Base-by-base conservation (phyloP, 2,888 invertebrate species). In the Nomada ruficornis region DNA sequence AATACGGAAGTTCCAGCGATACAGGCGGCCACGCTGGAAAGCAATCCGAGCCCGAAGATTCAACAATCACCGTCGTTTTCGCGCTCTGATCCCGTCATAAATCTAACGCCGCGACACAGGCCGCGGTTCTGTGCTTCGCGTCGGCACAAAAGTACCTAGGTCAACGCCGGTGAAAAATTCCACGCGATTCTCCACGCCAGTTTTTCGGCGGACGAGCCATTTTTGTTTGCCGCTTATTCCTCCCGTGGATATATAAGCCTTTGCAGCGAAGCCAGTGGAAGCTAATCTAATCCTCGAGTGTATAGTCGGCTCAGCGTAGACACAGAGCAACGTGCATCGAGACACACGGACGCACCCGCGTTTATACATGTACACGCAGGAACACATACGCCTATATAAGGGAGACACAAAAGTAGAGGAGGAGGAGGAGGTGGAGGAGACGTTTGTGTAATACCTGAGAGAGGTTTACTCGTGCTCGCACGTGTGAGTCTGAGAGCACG, bases 221-320 rank as follows among this genome's bases (percentile, higher is more conserved):
- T 91, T 91, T 91, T 91, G 91, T 91, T 91, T 91, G 91, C 89
- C 90, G 90, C 89, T 90, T 90, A 89, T 87, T 87, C 86, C 89
- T 88, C 18, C 73, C 84, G 86, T 86, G 88, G 86, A 88, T 89
- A 90, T 89, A 90, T 91, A 91, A 91, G 91, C 91, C 90, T 91
- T 91, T 90, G 90, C 89, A 84, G 87, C 84, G 91, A 91, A 91
- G 90, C 91, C 91, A 88, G 90, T 90, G 89, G 91, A 91, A 91
- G 91, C 91, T 91, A 91, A 91, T 91, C 91, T 91, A 91, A 91
- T 91, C 91, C 90, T 90, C 89, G 86, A 90, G 90, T 90, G 90
- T 90, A 91, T 90, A 91, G 90, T 89, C 83, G 78, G 85, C 87
- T 89, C 88, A 87, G 81, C 84, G 77, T 78, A 82, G 70, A 77